Evolutionary conservation across 2,888 invertebrate genomes (phyloP).

Genomic region (Dryomyza anilis): DNA sequence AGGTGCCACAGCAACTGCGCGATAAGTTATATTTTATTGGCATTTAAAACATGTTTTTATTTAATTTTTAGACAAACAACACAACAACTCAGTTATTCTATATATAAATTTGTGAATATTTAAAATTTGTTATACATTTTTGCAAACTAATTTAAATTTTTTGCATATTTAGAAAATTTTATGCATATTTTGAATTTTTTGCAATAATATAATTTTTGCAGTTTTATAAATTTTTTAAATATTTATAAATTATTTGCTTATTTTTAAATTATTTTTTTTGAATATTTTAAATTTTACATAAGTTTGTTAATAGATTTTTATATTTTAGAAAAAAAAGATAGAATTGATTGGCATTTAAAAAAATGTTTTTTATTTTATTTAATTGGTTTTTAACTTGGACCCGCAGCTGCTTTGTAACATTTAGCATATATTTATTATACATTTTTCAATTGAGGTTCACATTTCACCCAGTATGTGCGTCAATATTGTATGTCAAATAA

Average conservation of each 20-base stretch:
- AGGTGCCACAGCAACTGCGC: too few relatives aligned
- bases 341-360: not conserved
- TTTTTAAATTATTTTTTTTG: constrained; percentile 1
- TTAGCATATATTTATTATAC: not conserved
- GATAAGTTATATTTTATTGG: constrained; percentile 11
- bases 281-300: not conserved
- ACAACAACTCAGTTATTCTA: not conserved
- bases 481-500: too few relatives aligned
- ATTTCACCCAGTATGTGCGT: too few relatives aligned
- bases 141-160: too few relatives aligned
- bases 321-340: not conserved
- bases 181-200: too few relatives aligned
- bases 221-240: not conserved
- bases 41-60: constrained; percentile 7
- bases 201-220: not conserved
- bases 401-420: too few relatives aligned
- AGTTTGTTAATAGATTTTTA: constrained; percentile 10
- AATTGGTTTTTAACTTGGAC: not conserved
- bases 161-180: too few relatives aligned
- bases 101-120: too few relatives aligned
- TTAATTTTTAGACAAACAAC: too few relatives aligned
- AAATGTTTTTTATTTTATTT: not conserved
- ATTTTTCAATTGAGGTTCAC: too few relatives aligned
- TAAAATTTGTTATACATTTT: too few relatives aligned
- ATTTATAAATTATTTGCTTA: not conserved